Base-by-base conservation (phyloP, 2,797 vertebrate species). In the Gymnothorax javanicus region DNA sequence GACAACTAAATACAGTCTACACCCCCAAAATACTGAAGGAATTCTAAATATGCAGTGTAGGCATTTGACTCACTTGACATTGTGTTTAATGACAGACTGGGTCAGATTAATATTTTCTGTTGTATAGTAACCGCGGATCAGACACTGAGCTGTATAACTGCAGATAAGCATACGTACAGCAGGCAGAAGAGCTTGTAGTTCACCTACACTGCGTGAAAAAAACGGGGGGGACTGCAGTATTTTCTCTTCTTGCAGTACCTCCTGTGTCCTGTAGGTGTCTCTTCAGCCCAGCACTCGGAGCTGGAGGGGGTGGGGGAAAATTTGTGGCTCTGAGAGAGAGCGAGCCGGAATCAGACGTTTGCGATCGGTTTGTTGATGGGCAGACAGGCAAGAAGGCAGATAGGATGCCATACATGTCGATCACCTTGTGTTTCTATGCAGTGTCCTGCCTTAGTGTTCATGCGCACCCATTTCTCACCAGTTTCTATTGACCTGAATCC, bases 141-240 rank as follows among this genome's bases (percentile, higher is more conserved):
- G 62, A 56, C 43, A 56, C 50, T 50, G 2, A 13, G 64, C 23
- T 11, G 20, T 20, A 67, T 52, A 50, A 54, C 27, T 57, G n/a
- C 84, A 56, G 84, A 71, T 11, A 87, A 71, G 57, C 54, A 64
- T 86, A 83, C 86, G 50, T 64, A 52, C 64, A 50, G 64, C 54
- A 56, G 59, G 33, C 23, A 58, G 50, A 43, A 81, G 52, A 59
- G 25, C 57, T 56, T 64, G 67, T 27, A 83, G 62, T 27, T 87
- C 81, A 71, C 57, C 64, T 59, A 50, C 33, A 73, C 81, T 59
- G 56, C 60, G 57, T 50, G 17, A 71, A 6, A 25, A 69, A 85
- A 58, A 81, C 81, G 85, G 58, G 88, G 89, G 91, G 58, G 88
- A 91, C 94, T 94, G 93, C 94, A 93, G 93, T 91, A 90, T 90